Evolutionary conservation across 1,140 invertebrate species (phyloP).

Genomic region (Drosophila ohnishii): DNA sequence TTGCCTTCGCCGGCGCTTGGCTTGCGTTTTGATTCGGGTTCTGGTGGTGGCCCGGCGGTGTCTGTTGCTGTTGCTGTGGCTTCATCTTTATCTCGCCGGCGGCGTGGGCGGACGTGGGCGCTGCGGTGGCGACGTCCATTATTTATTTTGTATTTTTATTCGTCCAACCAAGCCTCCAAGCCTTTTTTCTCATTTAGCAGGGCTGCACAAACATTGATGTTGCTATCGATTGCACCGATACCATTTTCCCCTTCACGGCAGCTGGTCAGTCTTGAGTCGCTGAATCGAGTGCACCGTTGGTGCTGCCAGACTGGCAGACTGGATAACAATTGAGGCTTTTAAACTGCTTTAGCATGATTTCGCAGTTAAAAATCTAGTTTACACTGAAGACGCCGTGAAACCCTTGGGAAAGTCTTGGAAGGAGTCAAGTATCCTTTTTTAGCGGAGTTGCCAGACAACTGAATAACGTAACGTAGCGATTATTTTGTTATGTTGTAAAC

Average conservation of each 20-base stretch:
- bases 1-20: slow-evolving; percentile 52
- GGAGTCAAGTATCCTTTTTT: too few species aligned
- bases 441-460: too few species aligned
- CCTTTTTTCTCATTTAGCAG: slow-evolving; percentile 33
- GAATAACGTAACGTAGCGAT: neutral
- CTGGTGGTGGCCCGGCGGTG: slow-evolving; percentile 40
- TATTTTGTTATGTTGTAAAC: too few species aligned
- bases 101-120: slow-evolving; percentile 30
- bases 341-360: too few species aligned
- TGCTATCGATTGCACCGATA: neutral
- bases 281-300: neutral
- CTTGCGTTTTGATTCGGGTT: slow-evolving; percentile 21
- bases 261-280: neutral
- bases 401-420: too few species aligned
- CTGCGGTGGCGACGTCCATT: slow-evolving; percentile 55
- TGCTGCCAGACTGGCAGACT: neutral
- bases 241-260: neutral
- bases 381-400: too few species aligned
- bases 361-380: neutral
- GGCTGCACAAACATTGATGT: neutral
- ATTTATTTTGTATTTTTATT: slow-evolving; percentile 47
- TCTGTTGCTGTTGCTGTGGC: slow-evolving; percentile 14
- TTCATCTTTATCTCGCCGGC: slow-evolving; percentile 49
- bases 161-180: slow-evolving; percentile 48
- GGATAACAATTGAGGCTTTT: too few species aligned